Percentiles rank a stretch among this genome's conserved stretches.
phyloP scores from a whole-genome alignment of 2,113 vertebrate genomes.

The Dicaeum eximium region DNA sequence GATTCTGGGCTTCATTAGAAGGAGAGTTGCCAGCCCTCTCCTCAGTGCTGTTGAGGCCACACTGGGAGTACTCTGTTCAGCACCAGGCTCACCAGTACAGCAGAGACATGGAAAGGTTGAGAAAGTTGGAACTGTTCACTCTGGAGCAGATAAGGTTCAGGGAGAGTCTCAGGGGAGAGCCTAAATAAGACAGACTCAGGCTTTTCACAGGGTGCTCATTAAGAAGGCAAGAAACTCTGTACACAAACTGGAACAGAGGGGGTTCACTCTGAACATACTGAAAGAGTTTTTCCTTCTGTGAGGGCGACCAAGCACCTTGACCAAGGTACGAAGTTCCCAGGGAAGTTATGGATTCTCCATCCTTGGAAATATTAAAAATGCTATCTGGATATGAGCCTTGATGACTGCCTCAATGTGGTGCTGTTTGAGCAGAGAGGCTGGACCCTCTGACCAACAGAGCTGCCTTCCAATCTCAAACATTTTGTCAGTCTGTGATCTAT shows the following conservation, averaged over 20 bases:
- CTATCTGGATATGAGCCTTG: neutral
- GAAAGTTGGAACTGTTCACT: neutral
- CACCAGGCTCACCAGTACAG: neutral
- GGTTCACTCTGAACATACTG: neutral
- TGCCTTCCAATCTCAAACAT: neutral
- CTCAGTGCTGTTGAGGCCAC: neutral
- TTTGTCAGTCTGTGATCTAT: neutral
- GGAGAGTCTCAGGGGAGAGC: neutral
- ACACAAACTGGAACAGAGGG: neutral
- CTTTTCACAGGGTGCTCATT: neutral
- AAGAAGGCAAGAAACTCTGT: neutral
- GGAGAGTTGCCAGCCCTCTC: neutral
- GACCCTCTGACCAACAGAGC: neutral
- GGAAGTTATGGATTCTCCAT: neutral
- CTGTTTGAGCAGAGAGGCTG: neutral
- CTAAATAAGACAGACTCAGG: fast-evolving
- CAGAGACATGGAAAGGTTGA: neutral
- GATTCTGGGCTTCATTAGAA: neutral
- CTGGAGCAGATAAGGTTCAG: neutral
- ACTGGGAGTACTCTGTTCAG: neutral
- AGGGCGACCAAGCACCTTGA: neutral
- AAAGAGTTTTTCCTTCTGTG: neutral
- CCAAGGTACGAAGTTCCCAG: neutral
- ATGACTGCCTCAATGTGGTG: fast-evolving
- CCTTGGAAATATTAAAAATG: neutral